Percentiles rank a stretch among this genome's conserved stretches.
These are phyloP conservation scores for Papilio xuthus DNA, from an alignment of 1,140 invertebrate genomes.

Conservation along the genomic window DNA sequence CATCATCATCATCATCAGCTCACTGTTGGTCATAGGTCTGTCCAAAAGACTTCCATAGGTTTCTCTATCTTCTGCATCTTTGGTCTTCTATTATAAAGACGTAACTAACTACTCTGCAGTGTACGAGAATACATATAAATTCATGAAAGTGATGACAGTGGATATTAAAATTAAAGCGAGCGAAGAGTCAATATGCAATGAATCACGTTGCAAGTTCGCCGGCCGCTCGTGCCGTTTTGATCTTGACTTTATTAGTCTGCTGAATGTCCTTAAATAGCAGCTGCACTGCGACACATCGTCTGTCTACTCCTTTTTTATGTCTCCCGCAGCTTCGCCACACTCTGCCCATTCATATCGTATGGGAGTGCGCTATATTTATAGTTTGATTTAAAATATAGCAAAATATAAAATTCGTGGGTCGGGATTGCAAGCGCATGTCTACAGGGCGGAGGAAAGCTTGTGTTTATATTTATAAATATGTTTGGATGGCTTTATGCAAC, in stretches of 20 bases:
- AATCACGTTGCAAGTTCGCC: constrained; percentile 3
- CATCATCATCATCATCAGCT: no score
- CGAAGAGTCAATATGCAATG: background rate
- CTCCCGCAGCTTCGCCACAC: background rate
- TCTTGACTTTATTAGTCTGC: constrained; percentile 25
- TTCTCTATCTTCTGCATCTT: no score
- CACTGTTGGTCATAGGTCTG: no score
- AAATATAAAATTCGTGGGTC: no score
- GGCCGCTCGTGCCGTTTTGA: constrained; percentile 6
- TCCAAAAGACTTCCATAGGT: no score
- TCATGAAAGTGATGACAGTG: background rate
- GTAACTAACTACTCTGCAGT: background rate
- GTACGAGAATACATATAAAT: background rate
- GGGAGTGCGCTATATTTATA: background rate
- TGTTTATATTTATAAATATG: no score
- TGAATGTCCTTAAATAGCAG: constrained; percentile 17
- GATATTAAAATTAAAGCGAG: background rate
- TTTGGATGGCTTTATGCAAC: no score
- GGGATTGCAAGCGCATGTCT: no score
- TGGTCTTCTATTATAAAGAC: no score
- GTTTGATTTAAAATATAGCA: background rate
- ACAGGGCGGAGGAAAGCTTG: no score
- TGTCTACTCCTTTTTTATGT: constrained; percentile 15
- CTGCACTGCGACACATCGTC: background rate
- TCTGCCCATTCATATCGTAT: constrained; percentile 20